Conservation (phyloP, 2,113 vertebrate species). For the Myotis yumanensis region DNA sequence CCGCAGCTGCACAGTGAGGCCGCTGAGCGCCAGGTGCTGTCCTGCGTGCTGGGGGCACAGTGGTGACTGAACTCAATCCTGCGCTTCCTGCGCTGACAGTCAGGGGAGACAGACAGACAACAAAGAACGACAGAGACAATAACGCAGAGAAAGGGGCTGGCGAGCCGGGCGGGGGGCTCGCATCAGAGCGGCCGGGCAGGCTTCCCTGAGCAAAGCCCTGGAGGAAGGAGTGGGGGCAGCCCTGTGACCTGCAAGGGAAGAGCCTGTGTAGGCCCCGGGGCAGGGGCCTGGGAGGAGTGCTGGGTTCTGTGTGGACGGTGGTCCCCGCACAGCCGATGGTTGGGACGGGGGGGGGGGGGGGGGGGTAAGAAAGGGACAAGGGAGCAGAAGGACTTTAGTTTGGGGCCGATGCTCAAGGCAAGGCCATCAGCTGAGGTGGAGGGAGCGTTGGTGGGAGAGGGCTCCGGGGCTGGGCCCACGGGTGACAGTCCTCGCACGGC, state of each 20-base stretch:
- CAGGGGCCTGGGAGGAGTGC: background rate
- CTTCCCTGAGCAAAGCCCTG: background rate
- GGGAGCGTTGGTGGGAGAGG: accelerated
- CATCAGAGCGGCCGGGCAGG: background rate
- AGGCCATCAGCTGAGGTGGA: accelerated
- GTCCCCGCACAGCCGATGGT: accelerated
- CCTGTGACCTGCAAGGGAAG: accelerated
- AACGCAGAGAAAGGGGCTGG: background rate
- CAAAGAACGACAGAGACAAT: background rate
- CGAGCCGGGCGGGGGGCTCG: background rate
- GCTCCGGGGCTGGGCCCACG: accelerated
- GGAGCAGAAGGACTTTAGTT: accelerated
- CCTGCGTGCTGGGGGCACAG: background rate
- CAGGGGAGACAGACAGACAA: background rate
- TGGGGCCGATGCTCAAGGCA: background rate
- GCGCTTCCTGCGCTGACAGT: background rate
- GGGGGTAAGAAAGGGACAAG: background rate
- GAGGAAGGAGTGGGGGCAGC: no score
- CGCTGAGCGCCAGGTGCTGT: background rate
- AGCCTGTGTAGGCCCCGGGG: accelerated
- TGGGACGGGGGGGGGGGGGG: background rate
- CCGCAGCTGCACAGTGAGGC: background rate
- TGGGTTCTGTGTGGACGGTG: background rate
- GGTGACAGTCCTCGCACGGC: accelerated
- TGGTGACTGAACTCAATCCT: no score